These are phyloP conservation scores for Odontomachus brunneus DNA, from an alignment of 1,140 invertebrate genomes.

Conservation along the genomic window DNA sequence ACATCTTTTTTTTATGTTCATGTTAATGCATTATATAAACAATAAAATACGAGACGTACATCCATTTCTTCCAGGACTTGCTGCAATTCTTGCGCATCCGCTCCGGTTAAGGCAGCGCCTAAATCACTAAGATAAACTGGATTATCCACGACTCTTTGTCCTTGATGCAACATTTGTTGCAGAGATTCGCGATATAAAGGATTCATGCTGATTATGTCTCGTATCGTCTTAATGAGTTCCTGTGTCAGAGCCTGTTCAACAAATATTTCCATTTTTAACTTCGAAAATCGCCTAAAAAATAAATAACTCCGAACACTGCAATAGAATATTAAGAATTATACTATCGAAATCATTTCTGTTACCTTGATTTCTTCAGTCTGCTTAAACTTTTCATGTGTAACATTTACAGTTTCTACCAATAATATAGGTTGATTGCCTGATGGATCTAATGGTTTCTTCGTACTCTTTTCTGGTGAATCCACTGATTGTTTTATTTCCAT, in stretches of 20 bases:
- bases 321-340: too few species aligned
- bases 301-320: too few species aligned
- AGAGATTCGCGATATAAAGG: slow-evolving; percentile 96
- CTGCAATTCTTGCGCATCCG: slow-evolving; percentile 96
- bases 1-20: too few species aligned
- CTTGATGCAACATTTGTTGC: slow-evolving; percentile 97
- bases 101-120: slow-evolving; percentile 97
- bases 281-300: too few species aligned
- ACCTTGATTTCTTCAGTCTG: slow-evolving; percentile 98
- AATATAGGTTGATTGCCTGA: slow-evolving; percentile 87
- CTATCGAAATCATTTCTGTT: slow-evolving; percentile 8
- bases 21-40: too few species aligned
- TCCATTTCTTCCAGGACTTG: slow-evolving; percentile 97
- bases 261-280: slow-evolving; percentile 40
- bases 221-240: slow-evolving; percentile 98
- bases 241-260: slow-evolving; percentile 93
- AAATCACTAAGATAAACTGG: slow-evolving; percentile 99
- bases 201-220: slow-evolving; percentile 98
- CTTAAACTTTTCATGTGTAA: slow-evolving; percentile 95
- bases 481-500: slow-evolving; percentile 33
- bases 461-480: slow-evolving; percentile 44
- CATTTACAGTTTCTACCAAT: slow-evolving; percentile 98
- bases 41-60: too few species aligned
- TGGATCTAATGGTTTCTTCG: slow-evolving; percentile 75
- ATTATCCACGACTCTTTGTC: slow-evolving; percentile 98